Evolutionary conservation across 1,140 invertebrate species (phyloP).

Genomic region (Psix sp.): DNA sequence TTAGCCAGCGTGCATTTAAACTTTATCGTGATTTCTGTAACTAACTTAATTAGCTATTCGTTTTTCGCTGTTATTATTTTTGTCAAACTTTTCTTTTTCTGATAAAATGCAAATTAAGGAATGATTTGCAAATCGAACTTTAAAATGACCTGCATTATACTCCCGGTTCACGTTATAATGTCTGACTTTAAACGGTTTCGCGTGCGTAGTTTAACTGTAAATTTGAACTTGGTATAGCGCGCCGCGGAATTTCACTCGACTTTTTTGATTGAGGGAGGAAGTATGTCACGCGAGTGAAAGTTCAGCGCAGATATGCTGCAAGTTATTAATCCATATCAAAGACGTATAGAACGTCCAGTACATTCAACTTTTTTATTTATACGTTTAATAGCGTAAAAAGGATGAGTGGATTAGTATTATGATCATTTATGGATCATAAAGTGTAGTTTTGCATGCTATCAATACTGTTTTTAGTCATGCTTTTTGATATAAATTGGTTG

Average conservation of each 20-base stretch:
- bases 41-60: slow-evolving; percentile 26
- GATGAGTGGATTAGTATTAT: no score
- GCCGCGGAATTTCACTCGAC: slow-evolving; percentile 37
- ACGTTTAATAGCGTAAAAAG: no score
- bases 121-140: no score
- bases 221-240: slow-evolving; percentile 34
- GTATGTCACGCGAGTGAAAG: slow-evolving; percentile 51
- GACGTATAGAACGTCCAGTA: not conserved
- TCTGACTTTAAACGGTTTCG: not conserved
- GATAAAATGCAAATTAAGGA: no score
- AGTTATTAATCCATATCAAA: slow-evolving; percentile 33
- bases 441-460: no score
- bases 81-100: no score
- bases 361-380: slow-evolving; percentile 7
- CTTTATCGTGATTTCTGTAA: slow-evolving; percentile 28
- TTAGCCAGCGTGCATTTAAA: slow-evolving; percentile 6
- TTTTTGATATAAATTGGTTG: no score
- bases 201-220: slow-evolving; percentile 24
- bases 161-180: no score
- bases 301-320: slow-evolving; percentile 20
- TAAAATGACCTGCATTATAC: no score
- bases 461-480: no score
- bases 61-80: no score
- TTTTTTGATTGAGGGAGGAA: slow-evolving; percentile 40
- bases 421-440: no score